phyloP scores from a whole-genome alignment of 2,113 vertebrate species.

The Podarcis raffonei region DNA sequence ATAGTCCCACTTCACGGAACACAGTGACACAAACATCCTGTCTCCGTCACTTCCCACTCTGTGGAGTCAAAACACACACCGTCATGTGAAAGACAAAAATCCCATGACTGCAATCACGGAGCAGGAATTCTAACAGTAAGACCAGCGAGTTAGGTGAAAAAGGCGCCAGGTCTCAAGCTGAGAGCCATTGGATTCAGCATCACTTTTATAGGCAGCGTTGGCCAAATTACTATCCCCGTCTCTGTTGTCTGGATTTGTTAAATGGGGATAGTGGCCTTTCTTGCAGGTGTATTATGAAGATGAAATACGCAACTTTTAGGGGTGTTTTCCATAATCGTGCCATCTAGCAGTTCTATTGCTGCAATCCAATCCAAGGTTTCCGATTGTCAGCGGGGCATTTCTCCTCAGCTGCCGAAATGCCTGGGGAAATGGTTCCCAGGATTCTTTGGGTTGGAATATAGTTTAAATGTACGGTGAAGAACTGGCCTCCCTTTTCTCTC shows the following conservation, averaged over 20 bases:
- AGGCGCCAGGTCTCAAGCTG: neutral
- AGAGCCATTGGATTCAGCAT: neutral
- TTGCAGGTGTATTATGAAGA: neutral
- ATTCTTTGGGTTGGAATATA: too few relatives aligned
- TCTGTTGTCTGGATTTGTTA: neutral
- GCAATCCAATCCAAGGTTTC: neutral
- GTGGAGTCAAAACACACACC: too few relatives aligned
- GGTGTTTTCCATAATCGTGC: neutral
- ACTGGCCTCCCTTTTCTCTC: too few relatives aligned
- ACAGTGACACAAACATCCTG: too few relatives aligned
- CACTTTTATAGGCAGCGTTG: neutral
- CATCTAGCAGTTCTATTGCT: neutral
- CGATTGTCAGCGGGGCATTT: neutral
- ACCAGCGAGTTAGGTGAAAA: neutral
- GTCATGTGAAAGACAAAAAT: too few relatives aligned
- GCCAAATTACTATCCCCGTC: neutral
- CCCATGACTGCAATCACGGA: too few relatives aligned
- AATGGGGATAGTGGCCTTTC: neutral
- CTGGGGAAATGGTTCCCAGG: too few relatives aligned
- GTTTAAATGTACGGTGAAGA: too few relatives aligned
- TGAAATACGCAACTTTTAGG: neutral
- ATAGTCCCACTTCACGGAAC: too few relatives aligned
- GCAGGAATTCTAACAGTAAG: neutral
- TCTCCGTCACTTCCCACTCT: too few relatives aligned
- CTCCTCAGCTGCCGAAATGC: too few relatives aligned